Evolutionary conservation across 1,140 invertebrate genomes (phyloP), one percentile per base, ranked within the genome.

Genomic region (Hirudo medicinalis): DNA sequence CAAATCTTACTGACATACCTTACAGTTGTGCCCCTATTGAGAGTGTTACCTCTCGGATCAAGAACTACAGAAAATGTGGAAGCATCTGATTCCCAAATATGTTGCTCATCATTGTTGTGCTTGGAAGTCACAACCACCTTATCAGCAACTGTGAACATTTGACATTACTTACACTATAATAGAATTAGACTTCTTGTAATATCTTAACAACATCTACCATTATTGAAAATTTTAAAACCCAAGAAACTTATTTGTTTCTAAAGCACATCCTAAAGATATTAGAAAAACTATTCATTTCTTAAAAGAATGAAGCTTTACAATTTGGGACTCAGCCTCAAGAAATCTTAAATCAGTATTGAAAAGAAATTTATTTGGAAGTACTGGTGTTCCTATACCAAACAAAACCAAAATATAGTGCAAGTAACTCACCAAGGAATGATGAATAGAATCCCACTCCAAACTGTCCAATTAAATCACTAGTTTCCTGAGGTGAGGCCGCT

Each of bases 391-490:
- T 36, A 36, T 6, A 36, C 2, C 32, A 36, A 36, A 49, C 43
- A 49, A 17, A 49, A 15, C 13, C 0, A 49, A 49, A 11, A 69
- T 49, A 9, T 49, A 13, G 43, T 49, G 3, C 43, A n/a, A 32
- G 69, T 22, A 36, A 75, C 80, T 80, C 79, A 86, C 85, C 80
- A 75, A 99, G 85, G 83, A 99, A 99, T 6, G 94, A 88, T 0
- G 94, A 97, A 80, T 98, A 98, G 82, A 97, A 97, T 66, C 94
- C 94, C 76, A 97, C 94, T 82, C 94, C 94, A 83, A 97, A 98
- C 82, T 97, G 92, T 70, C 85, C 85, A 77, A 86, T 86, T 32
- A 86, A 76, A 76, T 86, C 84, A 72, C 72, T 80, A 72, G 77
- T 78, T 70, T 82, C 79, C 15, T 72, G 72, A 19, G 71, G 49